Base-by-base conservation (phyloP, 2,888 invertebrate genomes). In the Callimorpha dominula region DNA sequence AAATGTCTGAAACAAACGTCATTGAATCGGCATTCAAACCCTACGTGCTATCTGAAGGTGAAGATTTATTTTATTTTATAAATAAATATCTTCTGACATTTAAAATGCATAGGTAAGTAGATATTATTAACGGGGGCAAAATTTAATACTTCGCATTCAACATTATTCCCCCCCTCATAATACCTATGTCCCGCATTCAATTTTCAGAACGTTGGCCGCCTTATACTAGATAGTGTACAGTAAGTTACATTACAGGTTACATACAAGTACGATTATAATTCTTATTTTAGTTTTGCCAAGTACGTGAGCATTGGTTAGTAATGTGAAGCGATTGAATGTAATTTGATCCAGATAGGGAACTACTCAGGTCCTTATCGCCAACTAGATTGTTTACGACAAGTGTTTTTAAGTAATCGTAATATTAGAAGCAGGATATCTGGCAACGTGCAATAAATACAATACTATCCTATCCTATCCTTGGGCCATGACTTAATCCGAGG, bases 291-390 rank as follows among this genome's bases (percentile, higher is more conserved):
- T 40, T 40, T 40, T 15, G 65, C 40, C 8, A 50, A 9, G 42
- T 54, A 40, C 50, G n/a, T 65, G n/a, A n/a, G 42, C 7, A 42
- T 40, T 4, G 14, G 14, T n/a, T 40, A 49, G 68, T 68, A 68
- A 60, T 60, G 1, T n/a, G 43, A 68, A 68, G 31, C 68, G 60
- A 9, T 49, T 17, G 68, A 31, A 17, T 68, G 68, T 49, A 68
- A 68, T 46, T 31, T 60, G 46, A 68, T 68, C 60, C 46, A 40
- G 54, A 17, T 40, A 60, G 43, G 52, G 43, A 68, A 60, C 60
- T 60, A 31, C 46, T 49, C 15, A 68, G 43, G 31, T 60, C 31
- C 60, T 68, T 49, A 31, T 60, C 57, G 4, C 57, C 9, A 60
- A 20, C 15, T 20, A 46, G 43, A 68, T 57, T 67, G 66, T 67